Percentiles rank a stretch among this genome's conserved stretches.
These are phyloP conservation scores for Eremobia ochroleuca DNA, from an alignment of 2,888 invertebrate genomes.

Conservation along the genomic window DNA sequence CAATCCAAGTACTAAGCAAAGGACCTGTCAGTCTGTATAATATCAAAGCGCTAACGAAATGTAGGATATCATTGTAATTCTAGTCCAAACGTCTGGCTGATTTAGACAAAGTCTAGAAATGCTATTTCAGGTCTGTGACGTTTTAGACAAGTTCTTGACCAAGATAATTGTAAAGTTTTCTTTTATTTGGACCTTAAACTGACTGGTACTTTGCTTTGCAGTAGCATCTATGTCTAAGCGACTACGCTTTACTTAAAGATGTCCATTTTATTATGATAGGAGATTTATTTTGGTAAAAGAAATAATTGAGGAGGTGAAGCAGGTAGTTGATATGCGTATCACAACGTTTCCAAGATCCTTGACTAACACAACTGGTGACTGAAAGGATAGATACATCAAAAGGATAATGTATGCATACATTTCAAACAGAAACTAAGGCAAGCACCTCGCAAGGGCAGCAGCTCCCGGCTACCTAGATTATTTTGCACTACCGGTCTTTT, in stretches of 20 bases:
- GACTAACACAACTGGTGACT: background rate
- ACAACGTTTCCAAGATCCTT: background rate
- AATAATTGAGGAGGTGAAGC: background rate
- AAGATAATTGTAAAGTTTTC: constrained; percentile 1
- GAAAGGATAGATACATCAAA: background rate
- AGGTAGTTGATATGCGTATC: background rate
- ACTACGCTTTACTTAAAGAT: background rate
- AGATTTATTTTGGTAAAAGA: background rate
- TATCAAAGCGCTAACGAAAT: constrained; percentile 40
- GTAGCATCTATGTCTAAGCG: background rate
- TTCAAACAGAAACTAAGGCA: background rate
- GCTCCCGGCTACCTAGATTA: background rate
- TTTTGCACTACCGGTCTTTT: background rate
- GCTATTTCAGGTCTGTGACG: constrained; percentile 38
- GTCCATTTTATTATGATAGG: background rate
- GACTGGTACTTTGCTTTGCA: background rate
- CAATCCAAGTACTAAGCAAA: constrained; percentile 48
- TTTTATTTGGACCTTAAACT: constrained; percentile 28
- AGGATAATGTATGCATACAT: background rate
- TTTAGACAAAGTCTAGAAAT: constrained; percentile 40
- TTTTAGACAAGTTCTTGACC: constrained; percentile 47
- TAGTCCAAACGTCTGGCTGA: constrained; percentile 21
- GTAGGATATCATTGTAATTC: constrained; percentile 49
- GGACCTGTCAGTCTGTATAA: constrained; percentile 34
- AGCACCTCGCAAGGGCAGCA: no score